Conservation (phyloP, 2,113 vertebrate species). For the Percina caprodes region DNA sequence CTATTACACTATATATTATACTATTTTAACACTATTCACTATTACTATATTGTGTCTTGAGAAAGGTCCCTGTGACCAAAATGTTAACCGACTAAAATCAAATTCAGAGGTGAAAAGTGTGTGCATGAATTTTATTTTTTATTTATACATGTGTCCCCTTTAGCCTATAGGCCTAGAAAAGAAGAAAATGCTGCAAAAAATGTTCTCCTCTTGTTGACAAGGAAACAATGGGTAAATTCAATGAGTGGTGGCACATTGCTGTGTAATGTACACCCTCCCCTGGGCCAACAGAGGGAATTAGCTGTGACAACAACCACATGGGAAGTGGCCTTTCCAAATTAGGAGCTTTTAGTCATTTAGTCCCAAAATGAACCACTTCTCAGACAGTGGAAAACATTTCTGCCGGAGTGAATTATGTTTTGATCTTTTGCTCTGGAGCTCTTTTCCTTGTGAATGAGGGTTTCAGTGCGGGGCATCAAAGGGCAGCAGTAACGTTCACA, state of each 20-base stretch:
- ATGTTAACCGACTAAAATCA: no score
- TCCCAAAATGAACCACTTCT: neutral
- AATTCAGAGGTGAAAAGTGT: no score
- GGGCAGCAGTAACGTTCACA: neutral
- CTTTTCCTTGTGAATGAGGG: neutral
- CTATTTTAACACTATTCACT: no score
- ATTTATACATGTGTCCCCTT: no score
- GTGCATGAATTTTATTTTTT: no score
- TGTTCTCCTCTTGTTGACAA: neutral
- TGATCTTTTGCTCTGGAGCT: neutral
- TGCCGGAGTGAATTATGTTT: neutral
- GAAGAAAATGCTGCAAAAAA: neutral
- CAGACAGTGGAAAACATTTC: neutral
- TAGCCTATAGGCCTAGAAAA: no score
- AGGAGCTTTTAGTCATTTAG: neutral
- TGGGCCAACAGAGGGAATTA: neutral
- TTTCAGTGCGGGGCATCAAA: neutral
- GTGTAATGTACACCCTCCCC: neutral
- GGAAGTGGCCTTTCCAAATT: neutral
- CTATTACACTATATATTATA: no score
- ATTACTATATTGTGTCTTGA: no score
- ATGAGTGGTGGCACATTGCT: neutral
- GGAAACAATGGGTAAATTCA: neutral
- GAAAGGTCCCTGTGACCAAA: no score
- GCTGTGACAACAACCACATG: neutral